These are phyloP conservation scores for Hephaestus fuliginosus DNA, from an alignment of 2,797 vertebrate species.

Conservation along the genomic window DNA sequence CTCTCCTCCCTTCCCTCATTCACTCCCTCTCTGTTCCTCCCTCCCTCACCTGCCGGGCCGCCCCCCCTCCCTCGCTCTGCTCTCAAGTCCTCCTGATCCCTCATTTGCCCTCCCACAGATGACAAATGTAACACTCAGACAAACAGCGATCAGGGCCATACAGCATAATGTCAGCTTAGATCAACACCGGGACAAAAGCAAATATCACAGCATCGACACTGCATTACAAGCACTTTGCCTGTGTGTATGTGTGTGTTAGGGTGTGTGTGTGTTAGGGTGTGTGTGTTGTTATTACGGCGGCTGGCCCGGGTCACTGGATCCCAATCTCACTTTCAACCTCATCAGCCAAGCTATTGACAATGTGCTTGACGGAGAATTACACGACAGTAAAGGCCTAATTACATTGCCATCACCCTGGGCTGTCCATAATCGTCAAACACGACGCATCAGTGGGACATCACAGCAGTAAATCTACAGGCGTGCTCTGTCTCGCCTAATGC, in stretches of 20 bases:
- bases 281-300: conserved; percentile 58
- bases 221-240: conserved; percentile 62
- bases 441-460: conserved; percentile 75
- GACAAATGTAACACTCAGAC: conserved; percentile 83
- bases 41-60: conserved; percentile 54
- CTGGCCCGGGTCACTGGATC: conserved; percentile 82
- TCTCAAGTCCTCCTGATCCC: conserved; percentile 70
- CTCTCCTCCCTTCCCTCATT: neutral
- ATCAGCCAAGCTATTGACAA: conserved; percentile 87
- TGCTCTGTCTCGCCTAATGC: conserved; percentile 64
- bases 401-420: conserved; percentile 83
- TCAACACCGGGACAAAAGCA: conserved; percentile 81
- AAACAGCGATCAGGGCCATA: conserved; percentile 79
- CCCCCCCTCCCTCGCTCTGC: conserved; percentile 48
- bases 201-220: conserved; percentile 80
- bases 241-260: neutral
- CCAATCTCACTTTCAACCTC: conserved; percentile 83
- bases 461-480: conserved; percentile 77
- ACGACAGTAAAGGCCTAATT: conserved; percentile 87
- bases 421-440: conserved; percentile 83
- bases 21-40: conserved; percentile 47
- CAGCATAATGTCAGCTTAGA: conserved; percentile 83
- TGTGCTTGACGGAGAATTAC: conserved; percentile 86
- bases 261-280: conserved; percentile 4
- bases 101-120: conserved; percentile 76